Evolutionary conservation across 1,140 invertebrate species (phyloP), one percentile per base, ranked within the genome.

Genomic region (Proales similis): DNA sequence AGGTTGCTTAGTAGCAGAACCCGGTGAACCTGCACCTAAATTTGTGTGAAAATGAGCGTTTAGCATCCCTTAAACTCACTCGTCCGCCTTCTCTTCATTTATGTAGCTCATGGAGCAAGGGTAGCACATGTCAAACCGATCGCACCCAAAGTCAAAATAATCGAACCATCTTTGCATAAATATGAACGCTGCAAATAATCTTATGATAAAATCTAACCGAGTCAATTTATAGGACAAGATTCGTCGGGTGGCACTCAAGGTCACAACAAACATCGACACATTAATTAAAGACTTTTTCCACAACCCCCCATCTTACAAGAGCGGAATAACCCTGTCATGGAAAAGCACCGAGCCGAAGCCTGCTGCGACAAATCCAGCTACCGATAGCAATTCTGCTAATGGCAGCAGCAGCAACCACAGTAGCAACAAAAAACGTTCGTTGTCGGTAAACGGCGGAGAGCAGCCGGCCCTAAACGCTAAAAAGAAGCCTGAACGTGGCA

Each of bases 231-330:
- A 90, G 78, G 85, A 89, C 74, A 86, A 89, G 74, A 79, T 89
- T 1, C 87, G 88, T 76, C 78, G 89, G 49, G 83, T 86, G 30
- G 88, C 88, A 12, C 74, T 91, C 4, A 90, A 88, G 72, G 88
- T 87, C 7, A 90, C 87, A 24, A 86, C 86, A 43, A 95, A 95
- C 72, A 93, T 96, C 46, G 92, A 90, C 70, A 82, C 83, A 0
- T 79, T 96, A 14, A 92, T 96, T 48, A 87, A 90, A 72, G 92
- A 96, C 78, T 78, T 95, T 51, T 94, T 95, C 74, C 88, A 93
- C 71, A 85, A 83, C 64, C 90, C 90, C 32, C 92, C 92, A 3
- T 85, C 85, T 66, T 94, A 89, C 72, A 95, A 93, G 71, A 85
- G 85, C 66, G 78, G 80, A 45, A 81, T 95, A 65, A 82, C 82